Percentiles rank a stretch among this genome's conserved stretches.
Evolutionary conservation across 2,888 invertebrate species (phyloP).

Genomic region (Drosophila bunnanda): DNA sequence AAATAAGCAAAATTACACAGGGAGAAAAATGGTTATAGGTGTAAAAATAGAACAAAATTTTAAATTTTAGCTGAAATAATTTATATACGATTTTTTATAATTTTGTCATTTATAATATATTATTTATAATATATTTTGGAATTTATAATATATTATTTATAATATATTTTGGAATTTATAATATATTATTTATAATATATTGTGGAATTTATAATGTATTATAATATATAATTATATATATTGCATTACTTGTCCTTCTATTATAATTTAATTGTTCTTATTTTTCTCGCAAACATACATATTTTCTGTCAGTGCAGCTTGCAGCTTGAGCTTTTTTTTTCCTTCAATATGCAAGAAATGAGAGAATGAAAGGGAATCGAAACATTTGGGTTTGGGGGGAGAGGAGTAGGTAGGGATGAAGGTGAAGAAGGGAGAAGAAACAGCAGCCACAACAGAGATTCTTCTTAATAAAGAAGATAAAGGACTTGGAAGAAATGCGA

Average conservation of each 20-base stretch:
- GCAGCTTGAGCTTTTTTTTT: constrained; percentile 64
- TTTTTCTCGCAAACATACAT: not conserved
- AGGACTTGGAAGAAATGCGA: constrained; percentile 39
- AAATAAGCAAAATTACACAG: constrained; percentile 11
- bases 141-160: not conserved
- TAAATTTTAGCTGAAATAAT: not conserved
- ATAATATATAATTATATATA: too few relatives aligned
- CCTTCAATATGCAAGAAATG: constrained; percentile 1
- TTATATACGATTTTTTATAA: not conserved
- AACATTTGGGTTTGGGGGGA: constrained; percentile 32
- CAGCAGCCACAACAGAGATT: constrained; percentile 13
- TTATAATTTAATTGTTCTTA: not conserved
- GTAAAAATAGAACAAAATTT: not conserved
- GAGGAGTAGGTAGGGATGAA: not conserved
- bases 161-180: too few relatives aligned
- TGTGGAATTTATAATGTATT: too few relatives aligned
- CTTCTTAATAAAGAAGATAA: constrained; percentile 61
- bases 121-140: not conserved
- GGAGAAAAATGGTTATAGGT: not conserved
- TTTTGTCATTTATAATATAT: too few relatives aligned
- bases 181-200: too few relatives aligned
- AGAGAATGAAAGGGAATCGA: constrained; percentile 31
- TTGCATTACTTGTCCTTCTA: not conserved
- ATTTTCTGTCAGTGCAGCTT: constrained; percentile 39
- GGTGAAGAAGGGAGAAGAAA: constrained; percentile 9